These are phyloP conservation scores for Tribolium castaneum DNA, from an alignment of 1,140 invertebrate species.

Conservation along the genomic window DNA sequence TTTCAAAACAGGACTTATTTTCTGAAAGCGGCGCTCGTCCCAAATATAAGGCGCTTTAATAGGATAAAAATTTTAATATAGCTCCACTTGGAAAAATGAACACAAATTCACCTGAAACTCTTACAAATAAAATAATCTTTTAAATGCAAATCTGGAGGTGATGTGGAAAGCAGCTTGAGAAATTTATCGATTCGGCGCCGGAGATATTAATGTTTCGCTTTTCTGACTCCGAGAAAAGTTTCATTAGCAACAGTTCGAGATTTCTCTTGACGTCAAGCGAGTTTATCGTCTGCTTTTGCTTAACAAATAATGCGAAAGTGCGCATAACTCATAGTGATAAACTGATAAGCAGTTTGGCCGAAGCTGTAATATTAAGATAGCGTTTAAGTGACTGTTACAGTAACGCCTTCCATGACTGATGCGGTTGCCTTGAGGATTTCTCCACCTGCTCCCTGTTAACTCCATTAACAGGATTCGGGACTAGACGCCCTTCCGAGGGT, in stretches of 20 bases:
- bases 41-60: slow-evolving; percentile 31
- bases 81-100: slow-evolving; percentile 31
- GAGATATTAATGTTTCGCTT: slow-evolving; percentile 15
- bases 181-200: slow-evolving; percentile 9
- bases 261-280: slow-evolving; percentile 13
- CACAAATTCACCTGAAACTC: slow-evolving; percentile 31
- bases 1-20: slow-evolving; percentile 36
- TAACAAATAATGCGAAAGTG: slow-evolving; percentile 31
- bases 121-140: slow-evolving; percentile 35
- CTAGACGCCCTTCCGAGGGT: not conserved
- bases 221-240: slow-evolving; percentile 10
- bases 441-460: not conserved
- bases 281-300: slow-evolving; percentile 21
- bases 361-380: slow-evolving; percentile 36
- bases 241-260: slow-evolving; percentile 24
- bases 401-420: slow-evolving; percentile 29
- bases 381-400: slow-evolving; percentile 25
- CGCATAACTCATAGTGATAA: slow-evolving; percentile 32
- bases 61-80: slow-evolving; percentile 35
- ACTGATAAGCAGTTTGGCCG: slow-evolving; percentile 17
- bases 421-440: slow-evolving; percentile 29
- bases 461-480: not conserved
- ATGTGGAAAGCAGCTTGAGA: slow-evolving; percentile 1
- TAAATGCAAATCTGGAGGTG: slow-evolving; percentile 28
- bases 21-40: slow-evolving; percentile 28